Base-by-base conservation (phyloP, 2,113 vertebrate species). In the Lethenteron camtschaticum region DNA sequence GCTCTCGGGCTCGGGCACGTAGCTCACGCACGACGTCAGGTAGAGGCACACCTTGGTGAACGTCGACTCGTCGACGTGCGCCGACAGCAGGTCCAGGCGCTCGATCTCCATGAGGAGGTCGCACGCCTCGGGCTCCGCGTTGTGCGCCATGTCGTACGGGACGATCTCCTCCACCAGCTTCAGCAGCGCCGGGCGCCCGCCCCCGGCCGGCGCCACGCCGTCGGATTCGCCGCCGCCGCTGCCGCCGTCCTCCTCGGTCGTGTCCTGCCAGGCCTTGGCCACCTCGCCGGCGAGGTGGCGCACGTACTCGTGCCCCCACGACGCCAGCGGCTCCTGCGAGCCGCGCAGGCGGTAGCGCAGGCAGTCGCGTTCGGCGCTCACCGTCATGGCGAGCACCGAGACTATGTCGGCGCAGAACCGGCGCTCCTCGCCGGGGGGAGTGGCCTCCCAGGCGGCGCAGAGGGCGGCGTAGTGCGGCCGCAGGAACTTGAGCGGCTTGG, bases 61-160 rank as follows among this genome's bases (percentile, higher is more conserved):
- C 10, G 94, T 92, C 0, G 90, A 95, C 72, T 95, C 90, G 56
- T 99, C 94, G 0, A 99, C 96, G 77, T 96, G 90, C 71, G 86
- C 80, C 77, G 96, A 89, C 73, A 96, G 79, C 91, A 96, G 95
- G 73, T 96, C 87, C 70, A 99, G 85, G 74, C 87, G 85, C 74
- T 99, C 94, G 0, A 99, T 89, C 76, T 99, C 94, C 94, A 99
- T 99, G 16, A 99, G 86, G 71, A 99, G 80, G 77, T 99, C 94
- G 4, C 94, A 96, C 12, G 94, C 94, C 77, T 99, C 92, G 0
- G 95, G 90, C 77, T 99, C 94, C 0, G 91, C 92, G 0, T 99
- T 99, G 79, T 96, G 92, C 8, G 85, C 90, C 94, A 96, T 96
- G 79, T 99, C 96, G 75, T 99, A 99, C 8, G 94, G 92, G 9